Evolutionary conservation across 2,888 invertebrate species (phyloP).

Genomic region (Rotaria macrura): DNA sequence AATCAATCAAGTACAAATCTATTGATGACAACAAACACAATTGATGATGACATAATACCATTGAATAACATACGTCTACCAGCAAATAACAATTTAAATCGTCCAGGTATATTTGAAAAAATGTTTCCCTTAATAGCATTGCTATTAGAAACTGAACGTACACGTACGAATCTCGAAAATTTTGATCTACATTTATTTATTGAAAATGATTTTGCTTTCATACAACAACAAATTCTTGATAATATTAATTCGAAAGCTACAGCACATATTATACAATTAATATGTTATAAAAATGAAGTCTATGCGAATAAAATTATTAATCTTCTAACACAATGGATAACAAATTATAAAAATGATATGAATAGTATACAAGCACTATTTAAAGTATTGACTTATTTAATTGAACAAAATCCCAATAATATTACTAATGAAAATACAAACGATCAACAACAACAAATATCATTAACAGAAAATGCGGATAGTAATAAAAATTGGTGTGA

Average conservation of each 20-base stretch:
- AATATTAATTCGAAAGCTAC: slow-evolving; percentile 11
- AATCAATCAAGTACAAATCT: slow-evolving; percentile 10
- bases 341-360: neutral
- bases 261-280: slow-evolving; percentile 14
- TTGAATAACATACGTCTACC: neutral
- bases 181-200: neutral
- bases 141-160: neutral
- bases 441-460: neutral
- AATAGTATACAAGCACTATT: slow-evolving; percentile 13
- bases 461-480: neutral
- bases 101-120: slow-evolving; percentile 19
- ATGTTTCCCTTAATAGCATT: slow-evolving; percentile 6
- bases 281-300: slow-evolving; percentile 6
- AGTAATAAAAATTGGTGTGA: neutral
- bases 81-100: neutral
- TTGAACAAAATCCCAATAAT: slow-evolving; percentile 6
- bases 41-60: slow-evolving; percentile 17
- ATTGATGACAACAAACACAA: neutral
- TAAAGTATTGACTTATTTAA: slow-evolving; percentile 10
- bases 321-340: neutral
- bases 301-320: neutral
- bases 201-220: neutral
- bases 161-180: neutral
- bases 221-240: slow-evolving; percentile 21
- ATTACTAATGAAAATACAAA: neutral